Base-by-base conservation (phyloP, 35 echinoderm and acorn worm species). In the Patiria miniata region DNA sequence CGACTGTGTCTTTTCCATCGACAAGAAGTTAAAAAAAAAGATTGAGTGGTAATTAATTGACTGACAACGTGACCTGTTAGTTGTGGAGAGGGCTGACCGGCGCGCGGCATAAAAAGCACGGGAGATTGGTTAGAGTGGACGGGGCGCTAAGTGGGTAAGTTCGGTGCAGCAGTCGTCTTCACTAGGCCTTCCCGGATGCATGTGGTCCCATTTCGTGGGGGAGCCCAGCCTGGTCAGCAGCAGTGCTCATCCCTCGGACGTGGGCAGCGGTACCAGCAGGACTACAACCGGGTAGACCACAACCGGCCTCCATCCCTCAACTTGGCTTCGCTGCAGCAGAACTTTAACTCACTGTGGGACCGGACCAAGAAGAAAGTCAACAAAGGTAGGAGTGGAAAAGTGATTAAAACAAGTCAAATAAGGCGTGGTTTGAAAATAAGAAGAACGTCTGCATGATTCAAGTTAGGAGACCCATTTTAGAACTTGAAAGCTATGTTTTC, bases 251-350 rank as follows among this genome's bases (percentile, higher is more conserved):
- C 57, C 36, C 55, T 84, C 33, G 82, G 82, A 17, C 79, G 80
- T 61, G 81, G 88, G 16, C 76, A 61, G 52, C 80, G 61, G 84
- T 82, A 79, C 81, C 79, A 44, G n/a, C 80, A 81, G 29, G 77
- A 68, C 44, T 68, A 37, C 39, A 60, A 78, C 21, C 19, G 77
- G 32, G 68, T 65, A 53, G 89, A 95, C 60, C 89, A 91, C 65
- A 95, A 95, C 78, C 61, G 93, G 36, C 93, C 93, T 15, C 93
- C 93, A 17, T 91, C 89, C 56, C 88, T 95, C 52, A 91, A 78
- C 32, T 82, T 95, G 18, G 54, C 52, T 37, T 47, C 56, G 17
- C 77, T 91, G 14, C 77, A 85, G 0, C 30, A 88, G 17, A 87
- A 85, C 61, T 52, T 93, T 36, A 81, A 84, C 61, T 44, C 86